Conservation (phyloP, 2,797 vertebrate genomes). For the Neomorphus geoffroyi region DNA sequence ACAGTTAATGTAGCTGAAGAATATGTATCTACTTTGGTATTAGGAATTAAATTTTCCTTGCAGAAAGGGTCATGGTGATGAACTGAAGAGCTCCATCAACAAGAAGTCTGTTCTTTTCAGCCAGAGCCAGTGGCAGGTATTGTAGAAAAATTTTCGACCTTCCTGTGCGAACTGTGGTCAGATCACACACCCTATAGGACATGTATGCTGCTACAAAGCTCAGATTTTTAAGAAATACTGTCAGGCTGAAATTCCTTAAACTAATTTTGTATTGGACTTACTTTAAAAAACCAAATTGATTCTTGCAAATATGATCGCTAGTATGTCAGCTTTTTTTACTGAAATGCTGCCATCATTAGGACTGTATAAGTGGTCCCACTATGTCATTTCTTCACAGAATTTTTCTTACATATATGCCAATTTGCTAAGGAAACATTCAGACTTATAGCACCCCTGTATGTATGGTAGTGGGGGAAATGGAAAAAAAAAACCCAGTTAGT, state of each 20-base stretch:
- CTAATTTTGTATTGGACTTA: neutral
- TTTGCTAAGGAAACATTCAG: neutral
- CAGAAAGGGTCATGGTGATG: neutral
- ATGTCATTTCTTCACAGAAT: neutral
- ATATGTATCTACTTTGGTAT: neutral
- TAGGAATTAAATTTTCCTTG: neutral
- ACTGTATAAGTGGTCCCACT: neutral
- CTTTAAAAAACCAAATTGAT: neutral
- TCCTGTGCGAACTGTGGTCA: neutral
- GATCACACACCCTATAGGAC: neutral
- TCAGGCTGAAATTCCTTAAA: neutral
- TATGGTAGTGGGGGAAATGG: neutral
- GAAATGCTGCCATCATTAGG: neutral
- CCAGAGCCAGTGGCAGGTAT: rapidly evolving
- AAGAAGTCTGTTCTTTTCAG: neutral
- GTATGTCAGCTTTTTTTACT: neutral
- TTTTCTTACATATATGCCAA: neutral
- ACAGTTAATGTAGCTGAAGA: neutral
- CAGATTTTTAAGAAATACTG: neutral
- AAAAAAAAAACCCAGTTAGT: neutral
- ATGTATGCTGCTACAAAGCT: neutral
- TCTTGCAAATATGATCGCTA: neutral
- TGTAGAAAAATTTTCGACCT: neutral
- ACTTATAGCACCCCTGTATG: neutral
- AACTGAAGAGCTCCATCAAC: neutral